A percentile compares a stretch with the other conserved stretches of the same genome.
Evolutionary conservation across 2,888 invertebrate species (phyloP).

Genomic region (Orchesella flavescens): DNA sequence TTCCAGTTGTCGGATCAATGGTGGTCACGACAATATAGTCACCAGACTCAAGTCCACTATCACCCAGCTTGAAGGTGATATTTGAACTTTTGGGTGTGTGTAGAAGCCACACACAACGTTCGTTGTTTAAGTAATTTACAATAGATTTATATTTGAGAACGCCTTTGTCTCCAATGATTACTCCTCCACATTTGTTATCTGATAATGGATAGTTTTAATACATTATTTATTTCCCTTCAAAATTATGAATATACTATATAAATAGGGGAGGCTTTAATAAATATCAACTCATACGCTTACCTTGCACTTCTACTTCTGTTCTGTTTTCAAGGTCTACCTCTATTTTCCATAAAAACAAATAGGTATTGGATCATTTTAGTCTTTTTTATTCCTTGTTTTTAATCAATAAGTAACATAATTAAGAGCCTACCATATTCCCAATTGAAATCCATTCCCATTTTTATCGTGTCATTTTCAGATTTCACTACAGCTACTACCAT

Average conservation of each 20-base stretch:
- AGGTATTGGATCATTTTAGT: too few species aligned
- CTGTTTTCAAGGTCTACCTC: too few species aligned
- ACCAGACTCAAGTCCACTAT: slow-evolving; percentile 60
- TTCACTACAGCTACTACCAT: slow-evolving; percentile 33
- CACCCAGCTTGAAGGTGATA: slow-evolving; percentile 39
- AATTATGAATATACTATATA: too few species aligned
- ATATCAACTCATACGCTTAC: too few species aligned
- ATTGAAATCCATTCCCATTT: slow-evolving; percentile 18
- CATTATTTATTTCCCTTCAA: too few species aligned
- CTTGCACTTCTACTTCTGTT: too few species aligned
- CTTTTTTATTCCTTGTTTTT: too few species aligned
- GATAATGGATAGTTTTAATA: neutral
- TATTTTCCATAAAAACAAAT: too few species aligned
- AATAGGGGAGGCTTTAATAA: too few species aligned
- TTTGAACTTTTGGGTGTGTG: slow-evolving; percentile 36
- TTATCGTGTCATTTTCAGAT: neutral
- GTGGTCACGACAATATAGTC: slow-evolving; percentile 50
- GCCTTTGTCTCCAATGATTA: slow-evolving; percentile 37
- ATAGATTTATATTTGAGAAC: slow-evolving; percentile 44
- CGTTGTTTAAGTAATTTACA: slow-evolving; percentile 27
- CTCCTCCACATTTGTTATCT: slow-evolving; percentile 56
- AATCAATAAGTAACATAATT: too few species aligned
- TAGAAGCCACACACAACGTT: slow-evolving; percentile 51
- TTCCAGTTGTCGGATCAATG: slow-evolving; percentile 41
- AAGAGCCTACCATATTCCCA: slow-evolving; percentile 36